Evolutionary conservation across 2,797 vertebrate genomes (phyloP), one percentile per base, ranked within the genome.

Genomic region (Eospalax fontanierii): DNA sequence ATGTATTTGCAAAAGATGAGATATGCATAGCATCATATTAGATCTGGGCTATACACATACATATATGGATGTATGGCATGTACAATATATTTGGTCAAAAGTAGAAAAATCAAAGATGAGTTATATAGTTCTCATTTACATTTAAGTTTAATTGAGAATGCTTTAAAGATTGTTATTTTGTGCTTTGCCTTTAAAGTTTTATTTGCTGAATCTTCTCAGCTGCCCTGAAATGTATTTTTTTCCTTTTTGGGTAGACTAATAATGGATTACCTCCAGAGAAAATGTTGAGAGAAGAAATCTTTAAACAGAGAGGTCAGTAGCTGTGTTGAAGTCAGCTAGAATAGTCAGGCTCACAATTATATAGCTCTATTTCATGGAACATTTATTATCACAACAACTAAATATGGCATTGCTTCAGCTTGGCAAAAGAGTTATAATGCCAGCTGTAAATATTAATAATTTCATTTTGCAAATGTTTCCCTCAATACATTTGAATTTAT

Each of bases 361-460:
- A 94, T 8, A 93, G 8, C 35, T 68, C 83, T 38, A 89, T 83
- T 97, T 97, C 40, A 89, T 57, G 66, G 50, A 54, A 59, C 78
- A 83, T 65, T 93, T 97, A 86, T 80, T 91, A 90, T 95, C 95
- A 94, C 54, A 97, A 92, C 66, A 97, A 46, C 91, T 79, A 97
- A 96, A 80, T 71, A 90, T 61, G 76, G 24, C 6, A 89, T 66
- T 92, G 6, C 40, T 86, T 95, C 63, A 70, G 11, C 76, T 57
- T 28, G 50, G 88, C 35, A 81, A 96, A 95, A 88, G 57, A 95
- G 90, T 66, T 35, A 83, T 70, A 97, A 73, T 16, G 14, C 2
- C 24, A 90, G 0, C 3, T 9, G 0, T 93, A 35, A 95, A 94
- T 96, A 96, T 95, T 96, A 97, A 91, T 87, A 43, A 43, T 50